These are phyloP conservation scores for Stenopsyche tienmushanensis DNA, from an alignment of 1,140 invertebrate genomes.

Conservation along the genomic window DNA sequence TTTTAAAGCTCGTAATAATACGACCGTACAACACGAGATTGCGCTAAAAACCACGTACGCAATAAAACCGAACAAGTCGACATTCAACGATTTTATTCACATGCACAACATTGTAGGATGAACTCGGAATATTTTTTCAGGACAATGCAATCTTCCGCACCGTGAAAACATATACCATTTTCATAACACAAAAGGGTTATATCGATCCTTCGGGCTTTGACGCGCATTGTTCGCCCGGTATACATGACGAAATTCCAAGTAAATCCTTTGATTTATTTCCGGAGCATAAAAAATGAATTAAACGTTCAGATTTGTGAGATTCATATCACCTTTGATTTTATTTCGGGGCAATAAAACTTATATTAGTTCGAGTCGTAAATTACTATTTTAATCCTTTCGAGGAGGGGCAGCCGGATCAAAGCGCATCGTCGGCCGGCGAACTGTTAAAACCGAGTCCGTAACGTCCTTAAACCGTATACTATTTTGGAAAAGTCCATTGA, in stretches of 20 bases:
- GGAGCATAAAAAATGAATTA: constrained; percentile 17
- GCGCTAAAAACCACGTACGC: no score
- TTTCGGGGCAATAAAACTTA: constrained; percentile 20
- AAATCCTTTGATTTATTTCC: constrained; percentile 25
- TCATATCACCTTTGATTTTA: constrained; percentile 13
- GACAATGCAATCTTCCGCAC: no score
- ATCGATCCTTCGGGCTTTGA: no score
- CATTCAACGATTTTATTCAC: no score
- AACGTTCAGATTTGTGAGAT: background rate
- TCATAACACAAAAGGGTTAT: no score
- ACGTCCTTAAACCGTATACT: constrained; percentile 6
- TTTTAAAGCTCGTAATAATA: no score
- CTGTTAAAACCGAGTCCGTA: constrained; percentile 14
- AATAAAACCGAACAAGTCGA: no score
- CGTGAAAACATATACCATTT: no score
- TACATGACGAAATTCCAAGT: no score
- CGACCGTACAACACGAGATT: no score
- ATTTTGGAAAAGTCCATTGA: constrained; percentile 17
- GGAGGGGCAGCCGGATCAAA: constrained; percentile 7
- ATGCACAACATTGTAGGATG: no score
- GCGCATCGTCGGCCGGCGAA: constrained; percentile 10
- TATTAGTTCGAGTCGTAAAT: constrained; percentile 23
- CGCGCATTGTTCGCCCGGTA: background rate
- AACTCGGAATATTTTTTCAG: no score
- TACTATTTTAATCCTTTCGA: constrained; percentile 20